A percentile compares a stretch with the other conserved stretches of the same genome.
These are phyloP conservation scores for Zaprionus lachaisei DNA, from an alignment of 1,140 invertebrate species.

Conservation along the genomic window DNA sequence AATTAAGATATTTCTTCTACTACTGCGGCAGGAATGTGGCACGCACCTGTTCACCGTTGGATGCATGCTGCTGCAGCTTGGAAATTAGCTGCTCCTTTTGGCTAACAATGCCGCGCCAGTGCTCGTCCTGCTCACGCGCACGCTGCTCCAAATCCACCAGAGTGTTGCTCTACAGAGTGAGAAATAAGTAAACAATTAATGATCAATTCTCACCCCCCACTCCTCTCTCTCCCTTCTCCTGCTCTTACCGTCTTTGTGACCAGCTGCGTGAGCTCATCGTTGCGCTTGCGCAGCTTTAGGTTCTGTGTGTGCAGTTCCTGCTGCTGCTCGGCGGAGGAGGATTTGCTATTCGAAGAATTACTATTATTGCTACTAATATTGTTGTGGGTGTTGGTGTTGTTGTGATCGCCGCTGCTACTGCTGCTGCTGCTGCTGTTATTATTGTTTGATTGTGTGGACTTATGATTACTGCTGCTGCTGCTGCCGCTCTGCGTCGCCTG, in stretches of 20 bases:
- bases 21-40: neutral
- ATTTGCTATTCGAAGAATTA: conserved; percentile 78
- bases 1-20: neutral
- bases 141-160: conserved; percentile 74
- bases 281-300: conserved; percentile 87
- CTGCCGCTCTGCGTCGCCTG: conserved; percentile 44
- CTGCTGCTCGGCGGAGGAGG: conserved; percentile 66
- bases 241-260: conserved; percentile 90
- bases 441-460: conserved; percentile 82
- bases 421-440: conserved; percentile 47
- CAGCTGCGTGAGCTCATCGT: conserved; percentile 90
- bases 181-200: conserved; percentile 15
- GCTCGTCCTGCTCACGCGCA: conserved; percentile 78
- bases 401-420: conserved; percentile 40
- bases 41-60: conserved; percentile 76
- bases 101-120: conserved; percentile 80
- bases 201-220: neutral
- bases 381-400: conserved; percentile 58
- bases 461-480: conserved; percentile 78
- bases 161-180: conserved; percentile 68
- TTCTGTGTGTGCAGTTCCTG: conserved; percentile 85
- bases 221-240: conserved; percentile 16
- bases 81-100: conserved; percentile 78
- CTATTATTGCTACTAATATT: conserved; percentile 83
- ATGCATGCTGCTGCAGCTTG: conserved; percentile 75